Evolutionary conservation across 2,113 vertebrate species (phyloP).

Genomic region (Colaptes auratus): DNA sequence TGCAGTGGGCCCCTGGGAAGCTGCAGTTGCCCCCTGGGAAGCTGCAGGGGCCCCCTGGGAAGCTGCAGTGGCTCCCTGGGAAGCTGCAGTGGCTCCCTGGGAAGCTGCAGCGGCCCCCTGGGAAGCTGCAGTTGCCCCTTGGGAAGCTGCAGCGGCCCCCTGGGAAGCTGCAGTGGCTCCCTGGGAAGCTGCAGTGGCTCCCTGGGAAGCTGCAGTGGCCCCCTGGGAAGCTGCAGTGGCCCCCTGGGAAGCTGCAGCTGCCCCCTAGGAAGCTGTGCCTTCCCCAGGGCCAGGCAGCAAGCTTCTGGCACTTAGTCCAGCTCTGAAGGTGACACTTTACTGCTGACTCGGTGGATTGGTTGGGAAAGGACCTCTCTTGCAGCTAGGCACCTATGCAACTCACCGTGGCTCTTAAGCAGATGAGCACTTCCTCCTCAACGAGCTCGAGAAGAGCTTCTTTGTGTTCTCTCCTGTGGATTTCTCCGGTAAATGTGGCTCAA

Average conservation of each 20-base stretch:
- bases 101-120: no score
- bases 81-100: not conserved
- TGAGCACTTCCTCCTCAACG: slow-evolving; percentile 79
- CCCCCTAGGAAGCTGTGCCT: no score
- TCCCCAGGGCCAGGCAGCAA: not conserved
- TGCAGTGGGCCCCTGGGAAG: no score
- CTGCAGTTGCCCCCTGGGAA: no score
- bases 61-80: no score
- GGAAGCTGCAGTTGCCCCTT: not conserved
- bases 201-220: no score
- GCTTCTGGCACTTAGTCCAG: slow-evolving; percentile 71
- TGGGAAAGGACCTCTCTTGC: slow-evolving; percentile 78
- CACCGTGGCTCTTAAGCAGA: slow-evolving; percentile 84
- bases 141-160: no score
- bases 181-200: no score
- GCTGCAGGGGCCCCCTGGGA: no score
- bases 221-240: no score
- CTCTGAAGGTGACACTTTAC: slow-evolving; percentile 74
- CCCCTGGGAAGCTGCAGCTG: no score
- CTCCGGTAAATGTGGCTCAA: slow-evolving; percentile 94
- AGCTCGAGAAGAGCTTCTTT: slow-evolving; percentile 88
- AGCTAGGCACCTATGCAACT: slow-evolving; percentile 83
- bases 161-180: no score
- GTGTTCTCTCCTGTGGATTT: slow-evolving; percentile 93
- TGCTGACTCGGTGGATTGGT: slow-evolving; percentile 68